Base-by-base conservation (phyloP, 2,797 vertebrate genomes). In the Gallinago solitaria region DNA sequence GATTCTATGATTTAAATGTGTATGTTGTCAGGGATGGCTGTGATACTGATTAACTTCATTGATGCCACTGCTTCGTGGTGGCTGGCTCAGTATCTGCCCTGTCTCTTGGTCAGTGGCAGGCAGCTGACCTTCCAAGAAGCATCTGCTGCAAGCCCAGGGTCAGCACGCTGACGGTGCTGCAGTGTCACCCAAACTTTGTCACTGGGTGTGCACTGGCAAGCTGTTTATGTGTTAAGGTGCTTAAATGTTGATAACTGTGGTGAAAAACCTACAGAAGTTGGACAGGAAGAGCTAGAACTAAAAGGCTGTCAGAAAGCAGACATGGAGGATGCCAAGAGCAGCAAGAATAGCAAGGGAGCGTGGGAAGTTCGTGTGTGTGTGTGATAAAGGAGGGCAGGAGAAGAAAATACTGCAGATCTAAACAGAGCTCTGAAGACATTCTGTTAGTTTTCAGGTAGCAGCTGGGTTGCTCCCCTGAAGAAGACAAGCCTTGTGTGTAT, bases 51-150 rank as follows among this genome's bases (percentile, higher is more conserved):
- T 32, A 45, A 20, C 24, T 45, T 48, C 15, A 32, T 32, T 2
- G 7, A 3, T n/a, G 20, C 12, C 11, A 2, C 32, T 35, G 24
- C 28, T 57, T 57, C 5, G 0, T 8, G 7, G 39, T 5, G 14
- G 18, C 68, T 37, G n/a, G 1, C 48, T 14, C 21, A 3, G 13
- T 11, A 10, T 16, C 30, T 20, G 45, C 47, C 19, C 17, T 45
- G 1, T 6, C 23, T 2, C 2, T 2, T 14, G 27, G 37, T 19
- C 12, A 10, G 43, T 1, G 1, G 35, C 16, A 3, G 12, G 48
- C 23, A 1, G 2, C 15, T 54, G 11, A 14, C 23, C 33, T 32
- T 25, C 25, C 8, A 51, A 54, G 47, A 10, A 39, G 48, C 4
- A 0, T 12, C 4, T 28, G 33, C 33, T 20, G 24, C 15, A 16